These are phyloP conservation scores for Aphelenchoides bicaudatus DNA, from an alignment of 2,888 invertebrate genomes.

Conservation along the genomic window DNA sequence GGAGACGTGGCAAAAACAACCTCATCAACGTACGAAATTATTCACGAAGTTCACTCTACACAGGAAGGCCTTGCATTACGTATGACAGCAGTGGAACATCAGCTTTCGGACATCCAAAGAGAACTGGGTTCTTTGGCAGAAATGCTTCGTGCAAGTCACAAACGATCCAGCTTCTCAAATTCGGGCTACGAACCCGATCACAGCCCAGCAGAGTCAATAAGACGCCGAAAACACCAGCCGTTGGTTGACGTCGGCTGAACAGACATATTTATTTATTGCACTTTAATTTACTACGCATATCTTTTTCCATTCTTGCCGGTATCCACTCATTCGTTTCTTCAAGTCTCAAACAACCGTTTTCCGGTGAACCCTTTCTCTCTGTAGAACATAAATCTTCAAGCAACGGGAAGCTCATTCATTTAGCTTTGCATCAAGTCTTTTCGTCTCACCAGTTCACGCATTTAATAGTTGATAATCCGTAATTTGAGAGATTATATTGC, in stretches of 20 bases:
- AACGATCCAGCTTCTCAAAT: not conserved
- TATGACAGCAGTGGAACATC: constrained; percentile 77
- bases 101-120: constrained; percentile 37
- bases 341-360: not conserved
- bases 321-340: not conserved
- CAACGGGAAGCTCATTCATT: too few relatives aligned
- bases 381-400: too few relatives aligned
- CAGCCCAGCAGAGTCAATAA: constrained; percentile 11
- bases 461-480: too few relatives aligned
- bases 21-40: constrained; percentile 94
- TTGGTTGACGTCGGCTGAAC: constrained; percentile 6
- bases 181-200: constrained; percentile 11
- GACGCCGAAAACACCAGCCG: constrained; percentile 11
- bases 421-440: too few relatives aligned
- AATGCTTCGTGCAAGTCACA: constrained; percentile 21
- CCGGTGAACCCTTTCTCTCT: not conserved
- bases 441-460: too few relatives aligned
- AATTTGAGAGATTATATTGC: too few relatives aligned
- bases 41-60: constrained; percentile 90
- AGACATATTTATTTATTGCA: not conserved
- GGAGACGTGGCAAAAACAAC: constrained; percentile 99
- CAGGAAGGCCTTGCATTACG: constrained; percentile 90
- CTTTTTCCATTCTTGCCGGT: constrained; percentile 1
- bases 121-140: constrained; percentile 33
- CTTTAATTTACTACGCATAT: not conserved